Evolutionary conservation across 2,888 invertebrate genomes (phyloP), one percentile per base, ranked within the genome.

Genomic region (Pachycephus smyrnensis): DNA sequence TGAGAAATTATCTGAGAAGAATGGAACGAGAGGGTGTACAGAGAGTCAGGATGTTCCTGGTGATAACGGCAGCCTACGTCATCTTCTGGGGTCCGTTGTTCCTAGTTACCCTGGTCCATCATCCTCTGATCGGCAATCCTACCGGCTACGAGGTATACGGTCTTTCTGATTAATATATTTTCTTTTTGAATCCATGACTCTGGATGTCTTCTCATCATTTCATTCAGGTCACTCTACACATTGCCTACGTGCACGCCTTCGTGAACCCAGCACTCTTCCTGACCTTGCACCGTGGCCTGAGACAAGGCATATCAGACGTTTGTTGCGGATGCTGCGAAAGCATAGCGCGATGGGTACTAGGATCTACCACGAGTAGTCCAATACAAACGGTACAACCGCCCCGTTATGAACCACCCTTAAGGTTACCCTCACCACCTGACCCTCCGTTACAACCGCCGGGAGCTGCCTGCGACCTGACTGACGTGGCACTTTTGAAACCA

Each of bases 61-160:
- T 97, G 86, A 96, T 97, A 89, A 96, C 96, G 0, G 95, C 95
- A 0, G 96, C 96, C 37, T 98, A 97, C 91, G 94, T 97, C 73
- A 93, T 97, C 76, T 97, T 97, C 92, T 98, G 98, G 97, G 97
- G 97, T 82, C 98, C 97, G 23, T 93, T 98, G 82, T 98, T 97
- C 92, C 94, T 97, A 84, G 96, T 97, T 85, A 97, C 97, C 3
- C 92, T 97, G 82, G 93, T 96, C 77, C 95, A 96, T 89, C 96
- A 96, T 89, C 96, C 96, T 4, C 92, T 95, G 75, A 93, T 96
- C 83, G 95, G 95, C 74, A 95, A 94, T 84, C 94, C 95, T 84
- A 93, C 95, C 82, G 95, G 95, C 82, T 96, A 96, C 92, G 96
- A 96, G 94, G 96, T 96, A 91, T 1, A 55, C 23, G 15, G 55